Evolutionary conservation across 2,888 invertebrate genomes (phyloP).

Genomic region (Thera obeliscata): DNA sequence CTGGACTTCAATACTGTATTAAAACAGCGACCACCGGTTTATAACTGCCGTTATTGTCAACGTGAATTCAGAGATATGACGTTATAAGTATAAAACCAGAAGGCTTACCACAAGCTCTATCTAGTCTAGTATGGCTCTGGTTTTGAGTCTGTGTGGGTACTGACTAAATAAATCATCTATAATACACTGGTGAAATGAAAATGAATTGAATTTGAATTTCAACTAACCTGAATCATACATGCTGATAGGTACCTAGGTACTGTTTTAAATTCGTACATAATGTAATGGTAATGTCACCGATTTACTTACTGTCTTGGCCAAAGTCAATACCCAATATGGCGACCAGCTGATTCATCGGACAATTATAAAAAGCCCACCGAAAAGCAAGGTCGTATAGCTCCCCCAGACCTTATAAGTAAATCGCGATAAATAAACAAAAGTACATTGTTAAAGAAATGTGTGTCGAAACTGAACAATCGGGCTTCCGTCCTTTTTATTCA

Average conservation of each 20-base stretch:
- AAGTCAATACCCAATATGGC: not conserved
- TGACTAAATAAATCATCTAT: too few species aligned
- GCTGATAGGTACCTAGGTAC: too few species aligned
- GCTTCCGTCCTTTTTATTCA: slow-evolving; percentile 64
- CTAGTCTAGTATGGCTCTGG: too few species aligned
- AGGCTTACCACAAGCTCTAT: too few species aligned
- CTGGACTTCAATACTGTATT: slow-evolving; percentile 54
- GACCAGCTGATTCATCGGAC: slow-evolving; percentile 22
- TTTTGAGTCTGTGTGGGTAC: too few species aligned
- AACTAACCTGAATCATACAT: too few species aligned
- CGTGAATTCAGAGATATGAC: too few species aligned
- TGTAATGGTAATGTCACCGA: not conserved
- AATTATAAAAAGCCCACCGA: slow-evolving; percentile 13
- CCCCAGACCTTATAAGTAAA: slow-evolving; percentile 33
- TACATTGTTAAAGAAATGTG: slow-evolving; percentile 45
- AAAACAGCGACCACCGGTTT: slow-evolving; percentile 31
- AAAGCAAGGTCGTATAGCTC: slow-evolving; percentile 24
- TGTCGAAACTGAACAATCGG: slow-evolving; percentile 57
- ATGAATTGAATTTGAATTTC: too few species aligned
- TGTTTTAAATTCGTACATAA: not conserved
- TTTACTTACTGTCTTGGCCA: not conserved
- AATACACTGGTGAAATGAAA: too few species aligned
- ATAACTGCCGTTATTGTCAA: not conserved
- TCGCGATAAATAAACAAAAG: slow-evolving; percentile 51
- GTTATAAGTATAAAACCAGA: too few species aligned